These are phyloP conservation scores for Eretmodus cyanostictus DNA, from an alignment of 2,113 vertebrate species.

Conservation along the genomic window DNA sequence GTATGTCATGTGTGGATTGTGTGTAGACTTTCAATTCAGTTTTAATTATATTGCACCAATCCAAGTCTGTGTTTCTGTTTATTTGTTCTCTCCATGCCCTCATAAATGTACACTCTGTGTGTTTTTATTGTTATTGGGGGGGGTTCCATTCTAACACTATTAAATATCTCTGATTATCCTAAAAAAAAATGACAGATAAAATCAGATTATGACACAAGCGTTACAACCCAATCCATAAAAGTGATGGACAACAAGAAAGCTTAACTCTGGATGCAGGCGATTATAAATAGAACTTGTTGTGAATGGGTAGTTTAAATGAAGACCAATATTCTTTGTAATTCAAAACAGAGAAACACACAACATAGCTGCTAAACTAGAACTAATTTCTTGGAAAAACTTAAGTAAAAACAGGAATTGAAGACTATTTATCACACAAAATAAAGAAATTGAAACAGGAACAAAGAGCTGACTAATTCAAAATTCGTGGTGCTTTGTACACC, in stretches of 20 bases:
- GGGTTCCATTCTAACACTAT: background rate
- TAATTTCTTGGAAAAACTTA: background rate
- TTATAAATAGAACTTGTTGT: background rate
- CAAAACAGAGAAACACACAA: background rate
- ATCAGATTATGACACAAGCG: background rate
- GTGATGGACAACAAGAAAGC: background rate
- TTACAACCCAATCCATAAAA: background rate
- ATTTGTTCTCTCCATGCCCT: background rate
- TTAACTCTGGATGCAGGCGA: background rate
- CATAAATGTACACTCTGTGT: background rate
- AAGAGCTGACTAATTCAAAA: background rate
- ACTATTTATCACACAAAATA: background rate
- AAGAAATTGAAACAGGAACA: background rate
- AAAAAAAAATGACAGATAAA: background rate
- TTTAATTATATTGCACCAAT: background rate
- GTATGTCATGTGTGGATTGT: background rate
- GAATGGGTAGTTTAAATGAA: background rate
- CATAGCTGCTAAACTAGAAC: background rate
- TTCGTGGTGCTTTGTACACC: background rate
- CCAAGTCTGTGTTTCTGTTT: background rate
- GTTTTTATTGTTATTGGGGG: background rate
- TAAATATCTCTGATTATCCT: background rate
- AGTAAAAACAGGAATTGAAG: background rate
- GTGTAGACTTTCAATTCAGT: background rate
- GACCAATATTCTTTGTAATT: background rate